A percentile compares a stretch with the other conserved stretches of the same genome.
These are phyloP conservation scores for Frankliniella fusca DNA, from an alignment of 2,888 invertebrate species.

Conservation along the genomic window DNA sequence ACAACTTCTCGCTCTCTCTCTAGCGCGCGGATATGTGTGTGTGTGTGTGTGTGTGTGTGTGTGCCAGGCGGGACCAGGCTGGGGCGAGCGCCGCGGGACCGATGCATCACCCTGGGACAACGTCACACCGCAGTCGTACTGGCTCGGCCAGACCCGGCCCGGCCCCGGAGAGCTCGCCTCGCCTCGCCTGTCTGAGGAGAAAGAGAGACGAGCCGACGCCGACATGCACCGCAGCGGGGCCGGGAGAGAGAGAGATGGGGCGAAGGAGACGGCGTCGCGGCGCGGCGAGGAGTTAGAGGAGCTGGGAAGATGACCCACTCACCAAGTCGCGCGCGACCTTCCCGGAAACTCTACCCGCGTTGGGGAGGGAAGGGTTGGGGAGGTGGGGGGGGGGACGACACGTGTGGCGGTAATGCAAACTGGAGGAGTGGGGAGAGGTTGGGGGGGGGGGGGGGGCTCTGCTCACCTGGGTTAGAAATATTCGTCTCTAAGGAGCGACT, in stretches of 20 bases:
- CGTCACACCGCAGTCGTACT: not conserved
- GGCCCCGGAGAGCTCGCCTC: not conserved
- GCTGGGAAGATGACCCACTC: too few relatives aligned
- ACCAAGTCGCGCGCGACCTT: too few relatives aligned
- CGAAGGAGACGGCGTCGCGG: not conserved
- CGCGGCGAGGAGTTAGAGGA: not conserved
- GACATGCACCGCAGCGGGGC: not conserved
- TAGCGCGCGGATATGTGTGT: not conserved
- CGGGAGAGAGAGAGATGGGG: not conserved
- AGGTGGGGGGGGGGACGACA: too few relatives aligned
- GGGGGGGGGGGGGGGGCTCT: too few relatives aligned
- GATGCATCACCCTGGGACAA: conserved; percentile 18
- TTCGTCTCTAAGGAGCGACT: too few relatives aligned
- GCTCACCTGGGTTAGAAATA: too few relatives aligned
- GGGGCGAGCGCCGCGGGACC: not conserved
- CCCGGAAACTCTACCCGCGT: too few relatives aligned
- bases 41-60: not conserved
- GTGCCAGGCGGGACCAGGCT: not conserved
- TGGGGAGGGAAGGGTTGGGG: too few relatives aligned
- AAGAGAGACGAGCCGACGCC: not conserved
- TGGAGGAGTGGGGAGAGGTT: too few relatives aligned
- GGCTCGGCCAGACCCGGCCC: not conserved
- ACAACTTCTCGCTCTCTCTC: not conserved
- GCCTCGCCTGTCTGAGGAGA: too few relatives aligned
- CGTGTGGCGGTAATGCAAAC: too few relatives aligned